Base-by-base conservation (phyloP, 2,113 vertebrate genomes). In the Dinomys branickii region DNA sequence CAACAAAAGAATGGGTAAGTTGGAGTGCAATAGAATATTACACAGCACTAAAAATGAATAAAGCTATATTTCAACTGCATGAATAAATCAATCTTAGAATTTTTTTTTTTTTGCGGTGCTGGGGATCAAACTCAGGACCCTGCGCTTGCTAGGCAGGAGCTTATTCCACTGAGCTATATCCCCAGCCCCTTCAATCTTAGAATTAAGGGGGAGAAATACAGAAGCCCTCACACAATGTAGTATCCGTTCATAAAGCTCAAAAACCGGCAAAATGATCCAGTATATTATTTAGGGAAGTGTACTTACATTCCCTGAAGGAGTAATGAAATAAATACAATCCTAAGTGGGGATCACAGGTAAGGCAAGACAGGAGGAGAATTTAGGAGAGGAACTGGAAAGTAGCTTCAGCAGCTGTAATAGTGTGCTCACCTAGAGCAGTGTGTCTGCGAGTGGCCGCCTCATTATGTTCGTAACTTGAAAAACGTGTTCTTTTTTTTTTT, bases 181-280 rank as follows among this genome's bases (percentile, higher is more conserved):
- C 47, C 47, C 47, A 50, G 47, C 47, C 47, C n/a, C n/a, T n/a
- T n/a, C n/a, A n/a, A n/a, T n/a, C n/a, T n/a, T 50, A 50, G 52
- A 92, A 84, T 80, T 56, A 4, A 12, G 20, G 9, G 14, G 24
- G n/a, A 33, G 33, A 47, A 52, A 77, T 50, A 47, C 11, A 85
- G 41, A 84, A 92, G 71, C 78, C 67, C 58, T 84, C 28, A 26
- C 67, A 38, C 7, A 56, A 17, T 54, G 30, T 85, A n/a, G 52
- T 59, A 84, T 52, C 50, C 47, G 44, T 47, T 75, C 35, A 44
- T 77, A 56, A 91, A 77, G 56, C 50, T 83, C 47, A 73, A 87
- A 96, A 71, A 6, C 13, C 69, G 90, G 47, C 11, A 96, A 86
- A 96, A 94, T 35, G 50, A 58, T 75, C 54, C 65, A 38, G 73